Evolutionary conservation across 2,113 vertebrate genomes (phyloP).

Genomic region (Lepisosteus osseus): DNA sequence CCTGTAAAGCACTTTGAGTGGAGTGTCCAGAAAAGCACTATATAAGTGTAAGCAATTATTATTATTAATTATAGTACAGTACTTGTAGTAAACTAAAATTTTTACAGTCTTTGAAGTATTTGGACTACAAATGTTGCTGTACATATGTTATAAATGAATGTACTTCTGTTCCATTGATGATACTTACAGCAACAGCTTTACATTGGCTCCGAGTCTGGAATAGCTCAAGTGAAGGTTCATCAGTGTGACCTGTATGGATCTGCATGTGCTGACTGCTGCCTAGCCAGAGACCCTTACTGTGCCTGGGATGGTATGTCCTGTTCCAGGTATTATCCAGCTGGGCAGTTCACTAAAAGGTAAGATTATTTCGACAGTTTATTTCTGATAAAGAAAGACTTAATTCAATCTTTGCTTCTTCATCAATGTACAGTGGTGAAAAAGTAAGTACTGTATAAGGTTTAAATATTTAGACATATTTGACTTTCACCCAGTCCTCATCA

Average conservation of each 20-base stretch:
- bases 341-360: slow-evolving; percentile 84
- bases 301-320: slow-evolving; percentile 95
- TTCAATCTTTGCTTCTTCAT: too few relatives aligned
- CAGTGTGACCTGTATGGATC: slow-evolving; percentile 92
- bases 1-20: too few relatives aligned
- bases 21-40: too few relatives aligned
- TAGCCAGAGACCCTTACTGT: slow-evolving; percentile 94
- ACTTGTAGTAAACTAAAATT: too few relatives aligned
- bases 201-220: slow-evolving; percentile 74
- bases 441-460: too few relatives aligned
- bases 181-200: slow-evolving; percentile 87
- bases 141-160: background rate
- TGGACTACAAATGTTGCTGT: background rate
- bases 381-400: too few relatives aligned
- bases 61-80: too few relatives aligned
- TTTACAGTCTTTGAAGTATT: too few relatives aligned
- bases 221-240: slow-evolving; percentile 85
- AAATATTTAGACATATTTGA: too few relatives aligned
- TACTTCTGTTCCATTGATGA: background rate
- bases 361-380: background rate
- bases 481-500: too few relatives aligned
- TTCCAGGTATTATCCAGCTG: slow-evolving; percentile 82
- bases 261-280: slow-evolving; percentile 91
- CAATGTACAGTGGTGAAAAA: too few relatives aligned
- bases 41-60: too few relatives aligned